Conservation (phyloP, 2,797 vertebrate species). For the Podarcis lilfordi region DNA sequence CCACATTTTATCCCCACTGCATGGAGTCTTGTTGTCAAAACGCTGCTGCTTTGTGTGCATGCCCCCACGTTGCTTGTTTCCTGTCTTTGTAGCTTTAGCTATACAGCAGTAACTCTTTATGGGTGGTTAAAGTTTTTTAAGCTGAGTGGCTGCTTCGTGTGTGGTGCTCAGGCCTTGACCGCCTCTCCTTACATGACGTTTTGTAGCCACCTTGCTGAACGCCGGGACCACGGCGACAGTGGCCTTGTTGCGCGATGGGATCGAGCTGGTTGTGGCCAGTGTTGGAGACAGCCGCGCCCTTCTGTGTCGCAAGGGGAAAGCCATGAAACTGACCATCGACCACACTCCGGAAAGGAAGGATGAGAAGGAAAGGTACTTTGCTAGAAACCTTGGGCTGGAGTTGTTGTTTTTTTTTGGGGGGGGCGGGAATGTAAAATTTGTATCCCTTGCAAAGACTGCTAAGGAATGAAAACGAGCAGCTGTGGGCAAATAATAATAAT, state of each 20-base stretch:
- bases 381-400: background rate
- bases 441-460: background rate
- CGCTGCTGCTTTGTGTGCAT: slow-evolving; percentile 53
- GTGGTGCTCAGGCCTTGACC: slow-evolving; percentile 27
- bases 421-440: background rate
- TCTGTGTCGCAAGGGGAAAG: slow-evolving; percentile 94
- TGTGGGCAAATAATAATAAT: background rate
- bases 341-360: slow-evolving; percentile 97
- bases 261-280: slow-evolving; percentile 95
- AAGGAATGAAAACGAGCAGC: background rate
- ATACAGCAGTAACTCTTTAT: slow-evolving; percentile 28
- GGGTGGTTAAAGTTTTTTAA: slow-evolving; percentile 43
- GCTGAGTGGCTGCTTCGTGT: background rate
- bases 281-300: slow-evolving; percentile 97
- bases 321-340: slow-evolving; percentile 91
- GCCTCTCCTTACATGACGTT: slow-evolving; percentile 35
- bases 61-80: slow-evolving; percentile 36
- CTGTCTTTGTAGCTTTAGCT: slow-evolving; percentile 56
- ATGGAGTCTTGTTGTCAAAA: slow-evolving; percentile 75
- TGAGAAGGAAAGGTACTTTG: slow-evolving; percentile 91
- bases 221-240: slow-evolving; percentile 95
- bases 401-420: background rate
- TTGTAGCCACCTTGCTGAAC: slow-evolving; percentile 82
- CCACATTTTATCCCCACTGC: slow-evolving; percentile 53
- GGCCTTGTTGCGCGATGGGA: slow-evolving; percentile 93